Percentiles rank a stretch among this genome's conserved stretches.
Conservation (phyloP, 1,140 invertebrate genomes). For the Drosophila sturtevanti region DNA sequence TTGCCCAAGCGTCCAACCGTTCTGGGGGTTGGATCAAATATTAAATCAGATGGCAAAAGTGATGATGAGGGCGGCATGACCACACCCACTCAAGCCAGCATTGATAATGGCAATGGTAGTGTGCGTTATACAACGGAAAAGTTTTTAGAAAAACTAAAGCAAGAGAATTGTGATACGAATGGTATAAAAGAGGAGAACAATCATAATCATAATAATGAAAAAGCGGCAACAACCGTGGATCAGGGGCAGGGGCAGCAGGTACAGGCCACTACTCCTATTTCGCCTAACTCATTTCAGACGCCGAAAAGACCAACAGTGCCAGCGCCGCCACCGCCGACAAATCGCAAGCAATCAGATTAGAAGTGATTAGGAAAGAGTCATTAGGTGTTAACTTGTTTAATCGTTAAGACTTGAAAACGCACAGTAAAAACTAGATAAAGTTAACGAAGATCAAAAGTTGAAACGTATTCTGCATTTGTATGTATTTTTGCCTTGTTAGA, state of each 20-base stretch:
- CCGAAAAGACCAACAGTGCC: slow-evolving; percentile 79
- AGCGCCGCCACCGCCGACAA: slow-evolving; percentile 77
- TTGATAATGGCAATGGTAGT: slow-evolving; percentile 58
- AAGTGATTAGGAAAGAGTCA: slow-evolving; percentile 40
- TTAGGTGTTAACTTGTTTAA: slow-evolving; percentile 65
- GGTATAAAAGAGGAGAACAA: slow-evolving; percentile 55
- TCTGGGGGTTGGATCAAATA: slow-evolving; percentile 37
- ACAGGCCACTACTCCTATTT: slow-evolving; percentile 72
- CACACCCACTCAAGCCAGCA: slow-evolving; percentile 62
- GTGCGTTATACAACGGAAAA: slow-evolving; percentile 69
- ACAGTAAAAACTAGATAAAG: slow-evolving; percentile 47
- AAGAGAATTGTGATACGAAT: slow-evolving; percentile 69
- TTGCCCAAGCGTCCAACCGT: slow-evolving; percentile 72
- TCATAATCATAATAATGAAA: slow-evolving; percentile 52
- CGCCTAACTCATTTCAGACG: slow-evolving; percentile 76
- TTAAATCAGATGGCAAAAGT: slow-evolving; percentile 55
- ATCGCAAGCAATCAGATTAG: slow-evolving; percentile 63
- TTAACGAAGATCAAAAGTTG: slow-evolving; percentile 42
- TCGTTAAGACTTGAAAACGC: slow-evolving; percentile 70
- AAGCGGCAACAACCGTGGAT: slow-evolving; percentile 17
- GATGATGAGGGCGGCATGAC: slow-evolving; percentile 59
- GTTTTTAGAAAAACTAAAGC: slow-evolving; percentile 68
- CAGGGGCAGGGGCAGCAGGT: slow-evolving; percentile 22
- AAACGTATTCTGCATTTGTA: slow-evolving; percentile 74
- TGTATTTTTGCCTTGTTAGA: slow-evolving; percentile 76